These are phyloP conservation scores for Machimus rusticus DNA, from an alignment of 2,888 invertebrate genomes.

Conservation along the genomic window DNA sequence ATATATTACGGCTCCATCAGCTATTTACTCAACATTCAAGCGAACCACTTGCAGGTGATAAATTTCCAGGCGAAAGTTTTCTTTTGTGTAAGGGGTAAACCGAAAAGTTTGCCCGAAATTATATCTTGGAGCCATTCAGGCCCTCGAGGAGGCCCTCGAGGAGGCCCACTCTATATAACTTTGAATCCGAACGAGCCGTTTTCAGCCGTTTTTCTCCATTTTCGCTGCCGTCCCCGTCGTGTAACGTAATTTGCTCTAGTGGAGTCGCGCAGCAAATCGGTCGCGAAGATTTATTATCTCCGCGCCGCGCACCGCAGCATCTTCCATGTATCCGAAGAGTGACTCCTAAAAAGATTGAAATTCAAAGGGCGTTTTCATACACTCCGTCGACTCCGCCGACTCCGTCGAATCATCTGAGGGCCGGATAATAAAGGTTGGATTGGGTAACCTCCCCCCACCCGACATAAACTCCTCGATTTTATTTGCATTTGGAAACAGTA, in stretches of 20 bases:
- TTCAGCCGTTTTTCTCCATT: not conserved
- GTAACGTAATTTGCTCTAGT: slow-evolving; percentile 37
- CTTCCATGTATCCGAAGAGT: not conserved
- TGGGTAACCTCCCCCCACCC: slow-evolving; percentile 11
- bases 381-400: not conserved
- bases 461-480: slow-evolving; percentile 35
- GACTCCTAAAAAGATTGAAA: not conserved
- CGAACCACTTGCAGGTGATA: slow-evolving; percentile 40
- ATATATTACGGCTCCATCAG: slow-evolving; percentile 40
- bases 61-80: slow-evolving; percentile 35
- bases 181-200: not conserved
- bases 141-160: not conserved
- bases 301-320: not conserved
- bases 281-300: slow-evolving; percentile 38
- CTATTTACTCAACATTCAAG: slow-evolving; percentile 38
- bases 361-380: slow-evolving; percentile 21
- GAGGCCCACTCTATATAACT: not conserved
- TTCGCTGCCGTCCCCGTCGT: not conserved
- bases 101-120: slow-evolving; percentile 35
- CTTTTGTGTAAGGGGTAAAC: slow-evolving; percentile 38
- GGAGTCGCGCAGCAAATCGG: slow-evolving; percentile 31
- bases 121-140: slow-evolving; percentile 29
- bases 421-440: slow-evolving; percentile 37
- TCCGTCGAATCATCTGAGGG: slow-evolving; percentile 4
- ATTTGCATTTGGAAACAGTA: slow-evolving; percentile 39